Evolutionary conservation across 2,797 vertebrate genomes (phyloP).

Genomic region (Oreonectes daqikongensis): DNA sequence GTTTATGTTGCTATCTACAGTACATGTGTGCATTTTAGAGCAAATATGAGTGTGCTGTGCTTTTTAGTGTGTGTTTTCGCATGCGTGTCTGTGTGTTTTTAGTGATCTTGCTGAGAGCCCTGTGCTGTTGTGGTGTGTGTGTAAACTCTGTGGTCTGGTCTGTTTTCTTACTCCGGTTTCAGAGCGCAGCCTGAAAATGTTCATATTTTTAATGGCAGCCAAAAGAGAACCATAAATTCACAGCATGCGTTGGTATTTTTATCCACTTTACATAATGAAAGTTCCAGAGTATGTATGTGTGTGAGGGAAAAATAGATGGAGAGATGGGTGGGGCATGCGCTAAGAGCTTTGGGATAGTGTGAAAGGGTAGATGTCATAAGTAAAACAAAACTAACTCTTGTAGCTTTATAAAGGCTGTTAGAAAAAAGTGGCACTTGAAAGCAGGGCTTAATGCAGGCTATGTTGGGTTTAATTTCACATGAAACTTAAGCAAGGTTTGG

Average conservation of each 20-base stretch:
- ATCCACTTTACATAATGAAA: conserved; percentile 77
- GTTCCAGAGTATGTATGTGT: conserved; percentile 69
- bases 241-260: conserved; percentile 76
- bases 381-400: conserved; percentile 68
- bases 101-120: conserved; percentile 65
- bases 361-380: conserved; percentile 68
- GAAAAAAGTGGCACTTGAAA: conserved; percentile 52
- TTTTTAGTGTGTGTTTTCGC: conserved; percentile 45
- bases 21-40: conserved; percentile 5
- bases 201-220: conserved; percentile 80
- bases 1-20: conserved; percentile 28
- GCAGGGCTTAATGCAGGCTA: conserved; percentile 61
- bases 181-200: conserved; percentile 71
- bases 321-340: conserved; percentile 51
- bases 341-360: conserved; percentile 72
- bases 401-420: conserved; percentile 55
- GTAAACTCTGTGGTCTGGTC: conserved; percentile 75
- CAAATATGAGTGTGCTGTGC: neutral
- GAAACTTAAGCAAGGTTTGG: conserved; percentile 70
- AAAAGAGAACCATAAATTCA: conserved; percentile 75
- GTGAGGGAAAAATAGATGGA: conserved; percentile 36
- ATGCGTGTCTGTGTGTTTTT: conserved; percentile 57
- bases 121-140: conserved; percentile 75
- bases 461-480: conserved; percentile 61
- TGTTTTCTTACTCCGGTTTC: conserved; percentile 81